Percentiles rank a stretch among this genome's conserved stretches.
Evolutionary conservation across 2,888 invertebrate species (phyloP).

Genomic region (Neoscelio sp.): DNA sequence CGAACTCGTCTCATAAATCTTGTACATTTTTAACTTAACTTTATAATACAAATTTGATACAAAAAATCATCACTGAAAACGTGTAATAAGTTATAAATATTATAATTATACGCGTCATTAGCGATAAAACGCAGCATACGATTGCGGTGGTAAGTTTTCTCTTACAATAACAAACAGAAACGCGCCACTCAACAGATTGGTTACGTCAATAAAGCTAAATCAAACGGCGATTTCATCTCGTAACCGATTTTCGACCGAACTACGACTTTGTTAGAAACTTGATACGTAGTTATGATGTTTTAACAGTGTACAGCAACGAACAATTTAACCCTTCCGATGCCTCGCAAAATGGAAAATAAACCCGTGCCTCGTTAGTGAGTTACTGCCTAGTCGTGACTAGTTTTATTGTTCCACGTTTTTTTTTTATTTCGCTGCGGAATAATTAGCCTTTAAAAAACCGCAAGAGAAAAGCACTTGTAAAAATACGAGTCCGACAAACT

Average conservation of each 20-base stretch:
- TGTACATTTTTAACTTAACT: too few species aligned
- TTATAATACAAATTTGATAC: too few species aligned
- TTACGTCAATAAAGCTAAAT: slow-evolving; percentile 44
- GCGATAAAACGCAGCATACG: slow-evolving; percentile 41
- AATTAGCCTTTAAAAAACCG: slow-evolving; percentile 35
- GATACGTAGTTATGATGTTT: slow-evolving; percentile 34
- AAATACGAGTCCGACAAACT: too few species aligned
- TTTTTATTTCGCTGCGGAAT: slow-evolving; percentile 38
- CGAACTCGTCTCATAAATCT: slow-evolving; percentile 28
- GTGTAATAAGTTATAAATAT: too few species aligned
- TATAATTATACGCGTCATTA: slow-evolving; percentile 22
- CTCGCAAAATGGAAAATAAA: slow-evolving; percentile 54
- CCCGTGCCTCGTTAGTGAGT: slow-evolving; percentile 57
- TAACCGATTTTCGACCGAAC: slow-evolving; percentile 9
- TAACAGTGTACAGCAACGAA: slow-evolving; percentile 18
- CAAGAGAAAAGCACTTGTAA: slow-evolving; percentile 3
- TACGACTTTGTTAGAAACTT: slow-evolving; percentile 8
- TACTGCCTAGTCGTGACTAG: slow-evolving; percentile 61
- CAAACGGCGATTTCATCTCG: slow-evolving; percentile 30
- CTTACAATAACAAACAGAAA: slow-evolving; percentile 4
- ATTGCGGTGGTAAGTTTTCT: slow-evolving; percentile 10
- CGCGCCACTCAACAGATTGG: slow-evolving; percentile 1
- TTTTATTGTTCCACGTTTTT: slow-evolving; percentile 43
- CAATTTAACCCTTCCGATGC: slow-evolving; percentile 35
- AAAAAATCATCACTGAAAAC: too few species aligned